phyloP scores from a whole-genome alignment of 2,113 vertebrate species.

The Scartelaos histophorus region DNA sequence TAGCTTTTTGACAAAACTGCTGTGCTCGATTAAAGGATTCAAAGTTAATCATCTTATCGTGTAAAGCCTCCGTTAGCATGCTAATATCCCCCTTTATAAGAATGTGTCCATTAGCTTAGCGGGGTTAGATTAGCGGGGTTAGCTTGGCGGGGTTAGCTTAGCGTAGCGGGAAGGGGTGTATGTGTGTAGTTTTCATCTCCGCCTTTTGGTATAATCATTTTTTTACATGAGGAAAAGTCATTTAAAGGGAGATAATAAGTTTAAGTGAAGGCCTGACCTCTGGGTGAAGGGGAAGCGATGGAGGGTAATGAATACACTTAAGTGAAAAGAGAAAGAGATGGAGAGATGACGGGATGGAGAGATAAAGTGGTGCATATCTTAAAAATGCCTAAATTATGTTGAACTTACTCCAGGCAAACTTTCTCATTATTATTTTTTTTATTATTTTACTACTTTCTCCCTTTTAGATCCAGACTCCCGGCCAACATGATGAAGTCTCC shows the following conservation, averaged over 20 bases:
- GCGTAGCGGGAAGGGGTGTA: conserved; percentile 24
- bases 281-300: conserved; percentile 20
- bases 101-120: conserved; percentile 32
- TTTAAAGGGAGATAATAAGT: conserved; percentile 58
- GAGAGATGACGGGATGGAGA: conserved; percentile 21
- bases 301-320: conserved; percentile 41
- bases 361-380: background rate
- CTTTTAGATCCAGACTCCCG: too few relatives aligned
- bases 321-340: conserved; percentile 44
- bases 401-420: too few relatives aligned
- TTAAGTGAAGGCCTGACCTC: conserved; percentile 63
- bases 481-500: too few relatives aligned
- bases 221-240: conserved; percentile 52
- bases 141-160: conserved; percentile 35
- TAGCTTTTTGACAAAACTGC: conserved; percentile 53
- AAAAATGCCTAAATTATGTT: too few relatives aligned
- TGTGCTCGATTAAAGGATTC: conserved; percentile 72
- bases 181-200: conserved; percentile 60
- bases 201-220: conserved; percentile 61
- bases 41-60: conserved; percentile 74
- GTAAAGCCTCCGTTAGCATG: conserved; percentile 73
- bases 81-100: conserved; percentile 65
- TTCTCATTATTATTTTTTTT: too few relatives aligned
- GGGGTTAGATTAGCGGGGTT: too few relatives aligned
- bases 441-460: too few relatives aligned